Evolutionary conservation across 92 coral and sea anemone genomes (phyloP), one percentile per base, ranked within the genome.

Genomic region (Heliopora coerulea): DNA sequence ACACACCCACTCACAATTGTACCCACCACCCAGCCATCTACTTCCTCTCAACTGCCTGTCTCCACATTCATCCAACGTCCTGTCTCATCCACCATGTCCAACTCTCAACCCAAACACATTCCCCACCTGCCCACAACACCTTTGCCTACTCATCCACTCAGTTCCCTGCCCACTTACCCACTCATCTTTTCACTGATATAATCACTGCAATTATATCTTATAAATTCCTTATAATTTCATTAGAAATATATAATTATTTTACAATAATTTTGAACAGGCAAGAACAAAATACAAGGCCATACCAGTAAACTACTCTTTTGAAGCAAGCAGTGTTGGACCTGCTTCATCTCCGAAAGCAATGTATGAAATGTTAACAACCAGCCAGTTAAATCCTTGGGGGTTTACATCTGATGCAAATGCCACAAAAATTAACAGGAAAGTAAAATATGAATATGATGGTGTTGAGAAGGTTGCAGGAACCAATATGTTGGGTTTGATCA

Each of bases 321-420:
- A n/a, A 54, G 49, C 19, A 52, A 70, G 60, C 2, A 5, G 42
- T 7, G 17, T 70, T 20, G 48, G 63, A 23, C 25, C 62, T 1
- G 25, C 30, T 15, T 70, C 77, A 1, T 70, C 77, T 2, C 41
- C 77, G 2, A 19, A 18, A 33, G 50, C 19, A 23, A 70, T 70
- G 77, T 70, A 49, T 35, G 19, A 70, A 32, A 50, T 50, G 63
- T 25, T 70, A 3, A 31, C 20, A 49, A 12, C 62, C 1, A 70
- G 54, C 49, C 56, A 70, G 35, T 19, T 70, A n/a, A 70, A 70
- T 54, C 77, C 77, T 4, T 70, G 77, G 77, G 17, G 42, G n/a
- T 44, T 67, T 23, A 17, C 12, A 27, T 9, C 48, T 1, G 52
- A 30, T 52, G 34, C 17, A 70, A 70, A 70, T 54, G 77, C 77